A percentile compares a stretch with the other conserved stretches of the same genome.
Conservation (phyloP, 2,888 invertebrate genomes). For the Protophormia terraenovae region DNA sequence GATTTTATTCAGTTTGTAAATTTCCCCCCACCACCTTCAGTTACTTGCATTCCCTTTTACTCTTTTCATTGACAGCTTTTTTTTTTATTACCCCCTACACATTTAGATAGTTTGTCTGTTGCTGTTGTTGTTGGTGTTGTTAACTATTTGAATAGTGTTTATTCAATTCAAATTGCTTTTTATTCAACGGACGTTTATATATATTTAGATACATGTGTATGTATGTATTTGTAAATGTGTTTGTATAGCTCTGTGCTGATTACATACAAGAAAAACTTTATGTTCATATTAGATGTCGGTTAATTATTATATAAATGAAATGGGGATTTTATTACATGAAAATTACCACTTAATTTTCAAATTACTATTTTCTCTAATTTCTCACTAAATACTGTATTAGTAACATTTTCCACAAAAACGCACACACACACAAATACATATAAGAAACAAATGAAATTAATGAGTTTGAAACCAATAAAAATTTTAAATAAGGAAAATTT, state of each 20-base stretch:
- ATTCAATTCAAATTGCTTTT: slow-evolving; percentile 46
- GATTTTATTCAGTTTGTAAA: slow-evolving; percentile 44
- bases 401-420: slow-evolving; percentile 28
- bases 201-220: not conserved
- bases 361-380: slow-evolving; percentile 58
- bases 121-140: not conserved
- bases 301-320: slow-evolving; percentile 52
- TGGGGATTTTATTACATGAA: slow-evolving; percentile 57
- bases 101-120: no score
- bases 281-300: slow-evolving; percentile 39
- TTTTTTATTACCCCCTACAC: slow-evolving; percentile 5
- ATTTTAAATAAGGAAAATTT: slow-evolving; percentile 30
- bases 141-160: slow-evolving; percentile 36
- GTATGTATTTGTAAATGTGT: not conserved
- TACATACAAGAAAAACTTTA: slow-evolving; percentile 40
- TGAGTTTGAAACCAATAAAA: slow-evolving; percentile 22
- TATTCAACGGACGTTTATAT: not conserved
- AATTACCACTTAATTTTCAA: slow-evolving; percentile 61
- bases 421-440: not conserved
- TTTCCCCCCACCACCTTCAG: not conserved
- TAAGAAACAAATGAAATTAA: slow-evolving; percentile 21
- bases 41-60: not conserved
- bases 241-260: not conserved
- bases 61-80: not conserved
- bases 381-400: slow-evolving; percentile 34